Base-by-base conservation (phyloP, 2,888 invertebrate genomes). In the Leptinotarsa peninsularis region DNA sequence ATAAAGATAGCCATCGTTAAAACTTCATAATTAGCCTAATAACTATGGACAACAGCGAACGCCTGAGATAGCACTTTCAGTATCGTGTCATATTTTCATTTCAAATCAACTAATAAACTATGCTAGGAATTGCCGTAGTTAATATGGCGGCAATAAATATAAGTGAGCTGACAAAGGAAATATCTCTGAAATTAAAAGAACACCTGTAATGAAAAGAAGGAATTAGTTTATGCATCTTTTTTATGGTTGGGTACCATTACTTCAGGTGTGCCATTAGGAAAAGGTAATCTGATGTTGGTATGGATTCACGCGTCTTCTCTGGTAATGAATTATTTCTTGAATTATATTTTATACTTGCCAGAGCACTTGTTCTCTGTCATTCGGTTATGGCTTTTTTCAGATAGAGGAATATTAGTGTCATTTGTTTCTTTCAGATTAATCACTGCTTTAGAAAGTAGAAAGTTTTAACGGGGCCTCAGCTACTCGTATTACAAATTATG, bases 121-220 rank as follows among this genome's bases (percentile, higher is more conserved):
- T 66, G 10, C 54, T 52, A 50, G 72, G 56, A 72, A 72, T 33
- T 52, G 66, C 66, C 50, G 67, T 56, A 56, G 5, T 49, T 56
- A 56, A 72, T 67, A 54, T 56, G 49, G 58, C 56, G 43, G 67
- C 27, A 66, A 52, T 67, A 67, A 72, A 67, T 70, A 58, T 70
- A 70, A 56, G 60, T 58, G 58, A 70, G 23, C 70, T 69, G 56
- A 69, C 58, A 69, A 69, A 69, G 69, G 49, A 56, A 70, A 70
- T 58, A 49, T 52, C 49, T 70, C 17, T 49, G 58, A 58, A 70
- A 23, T 70, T 69, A 58, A 49, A 70, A 70, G 49, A 58, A 70
- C 58, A 49, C 63, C 56, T 49, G 70, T 70, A 70, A 70, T 70
- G 60, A 58, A 70, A 23, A 70, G 21, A 23, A 18, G 58, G 60